Conservation (phyloP, 2,797 vertebrate genomes). For the Lateolabrax maculatus region DNA sequence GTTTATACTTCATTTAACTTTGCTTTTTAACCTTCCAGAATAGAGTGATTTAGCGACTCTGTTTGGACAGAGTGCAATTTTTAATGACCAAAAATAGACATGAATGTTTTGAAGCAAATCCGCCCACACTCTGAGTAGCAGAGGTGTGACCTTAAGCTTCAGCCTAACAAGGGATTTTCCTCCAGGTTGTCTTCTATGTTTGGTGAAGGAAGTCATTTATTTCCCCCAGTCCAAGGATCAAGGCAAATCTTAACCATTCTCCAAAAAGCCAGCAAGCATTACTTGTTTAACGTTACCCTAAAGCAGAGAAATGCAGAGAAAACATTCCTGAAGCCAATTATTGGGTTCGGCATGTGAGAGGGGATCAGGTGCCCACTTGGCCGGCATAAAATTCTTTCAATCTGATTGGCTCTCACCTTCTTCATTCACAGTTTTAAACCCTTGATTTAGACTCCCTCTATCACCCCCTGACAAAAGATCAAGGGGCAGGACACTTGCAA, state of each 20-base stretch:
- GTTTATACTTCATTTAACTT: slow-evolving; percentile 19
- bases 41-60: slow-evolving; percentile 1
- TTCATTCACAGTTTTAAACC: slow-evolving; percentile 71
- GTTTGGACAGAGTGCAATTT: slow-evolving; percentile 32
- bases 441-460: slow-evolving; percentile 71
- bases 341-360: slow-evolving; percentile 71
- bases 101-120: slow-evolving; percentile 68
- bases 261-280: slow-evolving; percentile 46
- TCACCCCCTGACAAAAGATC: slow-evolving; percentile 79
- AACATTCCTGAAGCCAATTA: slow-evolving; percentile 79
- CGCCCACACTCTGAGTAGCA: slow-evolving; percentile 45
- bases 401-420: slow-evolving; percentile 66
- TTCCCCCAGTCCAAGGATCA: slow-evolving; percentile 59
- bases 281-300: slow-evolving; percentile 54
- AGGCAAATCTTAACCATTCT: slow-evolving; percentile 59
- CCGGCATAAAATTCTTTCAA: slow-evolving; percentile 62
- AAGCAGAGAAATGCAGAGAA: slow-evolving; percentile 58
- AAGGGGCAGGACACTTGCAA: slow-evolving; percentile 70
- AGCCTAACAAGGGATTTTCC: slow-evolving; percentile 74
- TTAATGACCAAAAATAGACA: slow-evolving; percentile 74
- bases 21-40: neutral
- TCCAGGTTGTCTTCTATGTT: slow-evolving; percentile 63
- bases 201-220: slow-evolving; percentile 74
- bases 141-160: slow-evolving; percentile 61
- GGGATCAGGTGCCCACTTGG: slow-evolving; percentile 80